These are phyloP conservation scores for Eumeta japonica DNA, from an alignment of 1,140 invertebrate species.

Conservation along the genomic window DNA sequence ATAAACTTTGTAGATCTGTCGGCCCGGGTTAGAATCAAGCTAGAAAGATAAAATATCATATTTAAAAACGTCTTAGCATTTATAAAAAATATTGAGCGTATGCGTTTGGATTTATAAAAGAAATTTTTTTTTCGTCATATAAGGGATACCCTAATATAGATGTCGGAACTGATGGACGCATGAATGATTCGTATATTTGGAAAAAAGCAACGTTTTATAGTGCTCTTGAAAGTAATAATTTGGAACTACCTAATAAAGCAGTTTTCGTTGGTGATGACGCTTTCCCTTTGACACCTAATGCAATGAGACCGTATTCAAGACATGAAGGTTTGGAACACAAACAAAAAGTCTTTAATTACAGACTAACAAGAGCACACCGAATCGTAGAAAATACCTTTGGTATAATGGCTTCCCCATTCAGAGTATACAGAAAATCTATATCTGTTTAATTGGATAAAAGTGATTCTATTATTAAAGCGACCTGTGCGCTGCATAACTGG, in stretches of 20 bases:
- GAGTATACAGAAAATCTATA: constrained; percentile 27
- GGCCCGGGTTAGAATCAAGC: no score
- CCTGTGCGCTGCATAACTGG: constrained; percentile 4
- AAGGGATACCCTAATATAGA: no score
- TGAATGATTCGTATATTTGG: constrained; percentile 22
- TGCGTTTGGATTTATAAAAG: no score
- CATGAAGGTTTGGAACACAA: no score
- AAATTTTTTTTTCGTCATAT: no score
- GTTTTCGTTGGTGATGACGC: constrained; percentile 45
- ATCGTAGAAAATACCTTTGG: constrained; percentile 47
- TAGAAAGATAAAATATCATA: no score
- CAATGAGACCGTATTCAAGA: no score
- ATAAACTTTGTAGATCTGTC: no score
- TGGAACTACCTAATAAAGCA: constrained; percentile 4
- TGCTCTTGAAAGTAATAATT: constrained; percentile 8
- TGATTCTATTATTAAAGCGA: neutral
- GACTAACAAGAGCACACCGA: constrained; percentile 26
- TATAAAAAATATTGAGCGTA: no score
- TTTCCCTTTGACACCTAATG: constrained; percentile 36
- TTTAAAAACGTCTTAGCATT: no score
- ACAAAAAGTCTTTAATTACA: constrained; percentile 42
- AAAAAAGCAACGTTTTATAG: constrained; percentile 12
- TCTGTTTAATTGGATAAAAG: constrained; percentile 4
- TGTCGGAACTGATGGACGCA: constrained; percentile 20
- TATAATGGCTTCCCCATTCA: constrained; percentile 37